These are phyloP conservation scores for Delichon dasypus DNA, from an alignment of 2,797 vertebrate species.

Conservation along the genomic window DNA sequence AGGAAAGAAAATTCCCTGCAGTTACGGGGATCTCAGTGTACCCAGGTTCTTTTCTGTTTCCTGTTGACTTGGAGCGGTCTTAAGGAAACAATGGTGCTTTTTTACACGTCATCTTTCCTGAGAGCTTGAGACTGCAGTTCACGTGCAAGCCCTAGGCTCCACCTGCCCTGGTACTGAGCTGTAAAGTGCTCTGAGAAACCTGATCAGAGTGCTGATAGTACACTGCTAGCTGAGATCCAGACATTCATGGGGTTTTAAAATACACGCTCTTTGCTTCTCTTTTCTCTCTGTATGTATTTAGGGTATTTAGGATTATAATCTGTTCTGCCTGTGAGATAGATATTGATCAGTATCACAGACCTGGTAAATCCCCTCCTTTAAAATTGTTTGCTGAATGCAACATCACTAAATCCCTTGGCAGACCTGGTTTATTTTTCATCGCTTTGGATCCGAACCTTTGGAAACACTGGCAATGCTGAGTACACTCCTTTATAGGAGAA, in stretches of 20 bases:
- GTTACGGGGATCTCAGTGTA: not conserved
- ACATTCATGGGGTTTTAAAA: not conserved
- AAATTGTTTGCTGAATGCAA: not conserved
- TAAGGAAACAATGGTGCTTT: conserved; percentile 15
- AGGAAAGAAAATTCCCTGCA: conserved; percentile 25
- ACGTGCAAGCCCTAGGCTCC: not conserved
- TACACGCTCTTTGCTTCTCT: not conserved
- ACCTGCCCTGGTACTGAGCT: not conserved
- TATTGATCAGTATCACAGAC: not conserved
- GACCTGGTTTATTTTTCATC: not conserved
- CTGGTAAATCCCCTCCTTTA: not conserved
- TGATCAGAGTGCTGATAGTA: not conserved
- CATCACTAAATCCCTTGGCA: not conserved
- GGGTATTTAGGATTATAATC: not conserved
- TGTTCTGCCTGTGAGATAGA: not conserved
- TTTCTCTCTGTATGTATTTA: not conserved
- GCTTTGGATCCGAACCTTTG: not conserved
- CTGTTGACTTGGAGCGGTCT: not conserved
- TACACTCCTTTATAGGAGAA: not conserved
- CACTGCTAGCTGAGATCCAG: not conserved
- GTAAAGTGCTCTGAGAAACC: not conserved
- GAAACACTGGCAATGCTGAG: not conserved
- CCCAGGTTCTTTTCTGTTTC: not conserved
- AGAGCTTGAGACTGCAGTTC: not conserved
- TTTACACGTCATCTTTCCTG: not conserved